Evolutionary conservation across 1,140 invertebrate genomes (phyloP).

Genomic region (Choristoneura fumiferana): DNA sequence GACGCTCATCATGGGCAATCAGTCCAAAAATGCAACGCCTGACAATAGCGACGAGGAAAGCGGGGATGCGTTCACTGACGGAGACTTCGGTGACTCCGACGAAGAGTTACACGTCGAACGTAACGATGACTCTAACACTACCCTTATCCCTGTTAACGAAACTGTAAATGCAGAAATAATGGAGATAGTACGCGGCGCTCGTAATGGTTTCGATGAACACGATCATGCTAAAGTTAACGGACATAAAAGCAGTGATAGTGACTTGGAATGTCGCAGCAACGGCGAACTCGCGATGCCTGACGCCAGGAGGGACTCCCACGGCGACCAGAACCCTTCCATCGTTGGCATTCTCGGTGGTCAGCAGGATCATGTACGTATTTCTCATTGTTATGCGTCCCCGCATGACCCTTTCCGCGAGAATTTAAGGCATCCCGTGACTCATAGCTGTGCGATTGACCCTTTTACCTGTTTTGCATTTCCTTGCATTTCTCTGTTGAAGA

Average conservation of each 20-base stretch:
- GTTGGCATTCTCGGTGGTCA: slow-evolving; percentile 74
- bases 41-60: slow-evolving; percentile 67
- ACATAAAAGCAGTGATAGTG: slow-evolving; percentile 31
- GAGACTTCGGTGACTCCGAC: slow-evolving; percentile 67
- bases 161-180: slow-evolving; percentile 51
- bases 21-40: slow-evolving; percentile 49
- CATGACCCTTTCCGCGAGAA: not conserved
- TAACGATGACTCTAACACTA: slow-evolving; percentile 29
- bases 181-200: slow-evolving; percentile 27
- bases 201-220: slow-evolving; percentile 1
- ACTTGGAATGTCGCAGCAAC: slow-evolving; percentile 28
- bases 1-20: slow-evolving; percentile 48
- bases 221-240: slow-evolving; percentile 25
- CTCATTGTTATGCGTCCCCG: not conserved
- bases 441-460: slow-evolving; percentile 3
- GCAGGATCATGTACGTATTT: slow-evolving; percentile 72
- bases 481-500: not conserved
- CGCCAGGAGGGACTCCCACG: slow-evolving; percentile 49
- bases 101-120: slow-evolving; percentile 55
- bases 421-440: slow-evolving; percentile 1
- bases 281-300: slow-evolving; percentile 28
- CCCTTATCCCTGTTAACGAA: slow-evolving; percentile 53
- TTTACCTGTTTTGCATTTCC: not conserved
- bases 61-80: slow-evolving; percentile 70
- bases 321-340: slow-evolving; percentile 62